These are phyloP conservation scores for Sakesphorus luctuosus DNA, from an alignment of 2,113 vertebrate genomes.

Conservation along the genomic window DNA sequence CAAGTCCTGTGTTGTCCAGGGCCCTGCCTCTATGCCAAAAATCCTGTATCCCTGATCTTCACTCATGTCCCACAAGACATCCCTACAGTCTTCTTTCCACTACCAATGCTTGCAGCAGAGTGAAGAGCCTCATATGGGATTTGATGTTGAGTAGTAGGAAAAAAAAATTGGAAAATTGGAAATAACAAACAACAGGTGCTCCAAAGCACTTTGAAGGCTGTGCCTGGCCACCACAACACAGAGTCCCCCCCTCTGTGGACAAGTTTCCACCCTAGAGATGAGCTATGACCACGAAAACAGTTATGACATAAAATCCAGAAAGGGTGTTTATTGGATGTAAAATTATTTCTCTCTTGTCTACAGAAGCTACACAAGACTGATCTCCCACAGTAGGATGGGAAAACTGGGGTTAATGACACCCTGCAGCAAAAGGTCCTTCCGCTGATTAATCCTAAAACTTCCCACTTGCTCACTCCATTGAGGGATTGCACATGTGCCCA, in stretches of 20 bases:
- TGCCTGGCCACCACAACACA: not conserved
- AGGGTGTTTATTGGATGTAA: not conserved
- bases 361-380: not conserved
- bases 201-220: not conserved
- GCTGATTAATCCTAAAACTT: not conserved
- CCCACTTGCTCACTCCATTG: accelerated
- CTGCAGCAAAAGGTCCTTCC: not conserved
- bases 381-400: not conserved
- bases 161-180: not conserved
- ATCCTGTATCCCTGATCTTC: not conserved
- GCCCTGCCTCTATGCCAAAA: not conserved
- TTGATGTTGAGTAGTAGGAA: not conserved
- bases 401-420: not conserved
- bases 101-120: not conserved
- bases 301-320: not conserved
- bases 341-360: not conserved
- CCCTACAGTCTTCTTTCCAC: not conserved
- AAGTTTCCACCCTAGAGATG: not conserved
- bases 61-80: not conserved
- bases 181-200: not conserved
- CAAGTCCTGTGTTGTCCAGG: not conserved
- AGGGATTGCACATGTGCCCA: too few relatives aligned
- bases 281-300: not conserved
- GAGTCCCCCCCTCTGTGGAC: accelerated
- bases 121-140: not conserved